These are phyloP conservation scores for Rhynchonycteris naso DNA, from an alignment of 2,797 vertebrate genomes.

Conservation along the genomic window DNA sequence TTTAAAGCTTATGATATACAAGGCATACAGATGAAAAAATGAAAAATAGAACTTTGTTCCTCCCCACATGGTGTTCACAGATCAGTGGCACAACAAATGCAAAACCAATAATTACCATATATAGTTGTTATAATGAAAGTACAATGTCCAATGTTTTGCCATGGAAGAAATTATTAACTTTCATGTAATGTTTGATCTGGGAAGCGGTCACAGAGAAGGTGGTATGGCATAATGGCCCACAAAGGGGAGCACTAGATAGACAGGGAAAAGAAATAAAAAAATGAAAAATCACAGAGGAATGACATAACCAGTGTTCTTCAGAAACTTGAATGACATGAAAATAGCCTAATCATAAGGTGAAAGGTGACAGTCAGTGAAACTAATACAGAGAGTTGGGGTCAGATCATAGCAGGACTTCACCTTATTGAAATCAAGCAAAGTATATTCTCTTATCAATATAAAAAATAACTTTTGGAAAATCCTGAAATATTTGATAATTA, in stretches of 20 bases:
- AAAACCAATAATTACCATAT: slow-evolving; percentile 7
- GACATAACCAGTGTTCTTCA: not conserved
- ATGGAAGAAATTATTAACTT: not conserved
- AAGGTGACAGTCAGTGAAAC: not conserved
- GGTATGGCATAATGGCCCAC: not conserved
- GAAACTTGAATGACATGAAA: not conserved
- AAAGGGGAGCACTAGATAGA: not conserved
- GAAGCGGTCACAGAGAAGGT: slow-evolving; percentile 12
- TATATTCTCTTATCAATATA: not conserved
- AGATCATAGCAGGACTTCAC: not conserved
- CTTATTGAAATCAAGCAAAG: not conserved
- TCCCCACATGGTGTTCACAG: slow-evolving; percentile 24
- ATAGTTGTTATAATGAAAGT: slow-evolving; percentile 27
- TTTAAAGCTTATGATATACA: not conserved
- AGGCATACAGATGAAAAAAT: not conserved
- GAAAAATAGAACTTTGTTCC: not conserved
- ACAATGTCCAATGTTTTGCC: not conserved
- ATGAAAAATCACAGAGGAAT: not conserved
- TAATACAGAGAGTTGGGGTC: not conserved
- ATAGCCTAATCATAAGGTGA: not conserved
- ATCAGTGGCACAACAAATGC: not conserved
- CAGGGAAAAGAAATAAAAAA: not conserved
- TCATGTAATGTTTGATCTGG: not conserved
- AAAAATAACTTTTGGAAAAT: slow-evolving; percentile 23
- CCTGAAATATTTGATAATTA: slow-evolving; percentile 10